Percentiles rank a stretch among this genome's conserved stretches.
Conservation (phyloP, 2,888 invertebrate genomes). For the Lepas anatifera region DNA sequence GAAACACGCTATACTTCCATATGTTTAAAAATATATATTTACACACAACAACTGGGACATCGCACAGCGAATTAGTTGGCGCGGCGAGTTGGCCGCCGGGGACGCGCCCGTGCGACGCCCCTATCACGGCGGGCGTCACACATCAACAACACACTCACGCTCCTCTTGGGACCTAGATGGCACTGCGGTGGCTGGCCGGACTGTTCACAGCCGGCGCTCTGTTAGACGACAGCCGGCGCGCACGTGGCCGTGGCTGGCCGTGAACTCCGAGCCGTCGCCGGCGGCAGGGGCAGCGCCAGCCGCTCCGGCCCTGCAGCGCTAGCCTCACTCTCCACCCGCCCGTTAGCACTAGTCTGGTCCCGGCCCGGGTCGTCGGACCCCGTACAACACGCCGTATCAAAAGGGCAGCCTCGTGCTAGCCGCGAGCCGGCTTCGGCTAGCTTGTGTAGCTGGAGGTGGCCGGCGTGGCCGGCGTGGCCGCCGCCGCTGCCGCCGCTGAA, state of each 20-base stretch:
- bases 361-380: neutral
- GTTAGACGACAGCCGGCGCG: neutral
- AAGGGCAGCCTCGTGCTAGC: no score
- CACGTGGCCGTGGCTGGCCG: neutral
- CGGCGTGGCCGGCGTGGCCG: neutral
- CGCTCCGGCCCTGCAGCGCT: neutral
- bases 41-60: conserved; percentile 4
- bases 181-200: no score
- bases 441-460: neutral
- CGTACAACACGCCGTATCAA: neutral
- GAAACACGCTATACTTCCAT: no score
- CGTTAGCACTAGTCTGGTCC: no score
- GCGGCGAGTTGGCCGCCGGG: no score
- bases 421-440: no score
- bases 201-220: no score
- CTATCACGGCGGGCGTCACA: neutral
- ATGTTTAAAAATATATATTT: neutral
- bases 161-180: no score
- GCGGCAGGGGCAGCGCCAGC: neutral
- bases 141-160: neutral
- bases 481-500: neutral
- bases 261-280: neutral
- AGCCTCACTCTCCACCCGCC: neutral
- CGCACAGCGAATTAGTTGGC: no score
- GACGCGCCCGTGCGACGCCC: neutral